Conservation (phyloP, 2,888 invertebrate genomes). For the Tubulanus polymorphus region DNA sequence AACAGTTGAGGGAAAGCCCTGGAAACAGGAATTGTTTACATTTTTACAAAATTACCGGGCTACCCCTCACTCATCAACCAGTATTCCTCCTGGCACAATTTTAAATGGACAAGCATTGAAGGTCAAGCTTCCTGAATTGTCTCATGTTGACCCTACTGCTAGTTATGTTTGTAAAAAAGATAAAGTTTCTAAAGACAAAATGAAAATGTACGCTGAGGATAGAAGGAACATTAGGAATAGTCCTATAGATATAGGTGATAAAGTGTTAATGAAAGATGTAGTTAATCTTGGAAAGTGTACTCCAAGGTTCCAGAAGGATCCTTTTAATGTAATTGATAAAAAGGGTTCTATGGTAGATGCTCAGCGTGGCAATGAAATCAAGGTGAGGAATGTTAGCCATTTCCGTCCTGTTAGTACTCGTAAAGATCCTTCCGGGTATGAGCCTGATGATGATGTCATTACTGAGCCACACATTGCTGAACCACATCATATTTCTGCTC, state of each 20-base stretch:
- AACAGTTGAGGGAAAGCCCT: not conserved
- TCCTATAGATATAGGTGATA: not conserved
- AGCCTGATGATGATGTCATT: no score
- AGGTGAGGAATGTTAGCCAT: not conserved
- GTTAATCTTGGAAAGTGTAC: not conserved
- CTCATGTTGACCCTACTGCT: not conserved
- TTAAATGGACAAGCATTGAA: not conserved
- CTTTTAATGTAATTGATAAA: not conserved
- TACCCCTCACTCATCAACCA: slow-evolving; percentile 4
- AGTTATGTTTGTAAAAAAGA: not conserved
- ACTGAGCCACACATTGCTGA: no score
- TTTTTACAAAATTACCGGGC: slow-evolving; percentile 9
- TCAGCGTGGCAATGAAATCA: not conserved
- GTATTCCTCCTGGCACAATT: not conserved
- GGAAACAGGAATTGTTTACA: slow-evolving; percentile 5
- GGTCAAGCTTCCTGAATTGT: not conserved
- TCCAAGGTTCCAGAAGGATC: not conserved
- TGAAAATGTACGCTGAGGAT: not conserved
- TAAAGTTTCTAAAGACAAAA: not conserved
- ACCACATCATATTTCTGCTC: no score
- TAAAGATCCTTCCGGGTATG: not conserved
- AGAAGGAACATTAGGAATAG: not conserved
- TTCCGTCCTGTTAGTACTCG: not conserved
- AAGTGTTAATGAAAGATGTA: not conserved
- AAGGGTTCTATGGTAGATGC: not conserved